Evolutionary conservation across 1,140 invertebrate species (phyloP).

Genomic region (Cardiocondyla obscurior): DNA sequence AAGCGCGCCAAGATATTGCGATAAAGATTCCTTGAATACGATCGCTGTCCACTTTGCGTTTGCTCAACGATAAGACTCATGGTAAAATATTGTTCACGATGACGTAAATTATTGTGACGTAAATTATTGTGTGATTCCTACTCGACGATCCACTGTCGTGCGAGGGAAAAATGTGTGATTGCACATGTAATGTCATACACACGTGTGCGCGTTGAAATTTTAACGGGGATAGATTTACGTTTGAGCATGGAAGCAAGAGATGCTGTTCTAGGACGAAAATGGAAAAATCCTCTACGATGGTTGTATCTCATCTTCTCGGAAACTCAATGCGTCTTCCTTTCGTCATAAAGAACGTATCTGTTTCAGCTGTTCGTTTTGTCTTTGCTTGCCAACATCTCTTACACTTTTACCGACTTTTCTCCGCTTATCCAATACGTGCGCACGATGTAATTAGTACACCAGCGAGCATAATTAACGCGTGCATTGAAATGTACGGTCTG

Average conservation of each 20-base stretch:
- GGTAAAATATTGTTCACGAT: background rate
- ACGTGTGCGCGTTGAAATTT: background rate
- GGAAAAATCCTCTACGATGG: background rate
- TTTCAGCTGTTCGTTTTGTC: background rate
- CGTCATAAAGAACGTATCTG: background rate
- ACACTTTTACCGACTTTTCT: background rate
- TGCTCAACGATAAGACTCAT: constrained; percentile 51
- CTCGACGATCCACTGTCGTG: background rate
- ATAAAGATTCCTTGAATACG: constrained; percentile 39
- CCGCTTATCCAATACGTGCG: background rate
- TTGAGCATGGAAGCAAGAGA: background rate
- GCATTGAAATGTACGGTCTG: no score
- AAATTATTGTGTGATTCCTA: background rate
- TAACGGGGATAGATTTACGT: background rate
- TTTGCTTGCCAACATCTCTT: background rate
- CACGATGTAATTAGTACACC: no score
- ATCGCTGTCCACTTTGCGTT: background rate
- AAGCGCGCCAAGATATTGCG: constrained; percentile 2
- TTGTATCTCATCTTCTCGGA: background rate
- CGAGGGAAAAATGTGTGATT: constrained; percentile 4
- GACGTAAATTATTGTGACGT: constrained; percentile 10
- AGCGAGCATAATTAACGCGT: no score
- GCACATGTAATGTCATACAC: background rate
- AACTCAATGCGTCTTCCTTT: background rate
- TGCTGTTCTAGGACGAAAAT: background rate